Percentiles rank a stretch among this genome's conserved stretches.
These are phyloP conservation scores for Picathartes gymnocephalus DNA, from an alignment of 2,113 vertebrate species.

Conservation along the genomic window DNA sequence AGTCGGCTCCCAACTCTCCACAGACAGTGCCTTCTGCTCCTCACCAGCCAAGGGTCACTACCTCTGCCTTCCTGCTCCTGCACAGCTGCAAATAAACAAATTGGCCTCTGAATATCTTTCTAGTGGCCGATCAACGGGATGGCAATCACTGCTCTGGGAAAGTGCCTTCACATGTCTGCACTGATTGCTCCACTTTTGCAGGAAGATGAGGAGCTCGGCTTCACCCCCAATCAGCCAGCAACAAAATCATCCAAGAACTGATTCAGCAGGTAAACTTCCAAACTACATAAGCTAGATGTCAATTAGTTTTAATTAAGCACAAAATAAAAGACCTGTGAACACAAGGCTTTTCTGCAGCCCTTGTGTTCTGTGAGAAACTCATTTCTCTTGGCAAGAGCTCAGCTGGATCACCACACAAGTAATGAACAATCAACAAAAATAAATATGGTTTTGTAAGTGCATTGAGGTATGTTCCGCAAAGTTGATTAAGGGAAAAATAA, in stretches of 20 bases:
- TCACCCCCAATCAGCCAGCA: slow-evolving; percentile 32
- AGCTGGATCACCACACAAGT: slow-evolving; percentile 7
- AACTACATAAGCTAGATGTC: slow-evolving; percentile 47
- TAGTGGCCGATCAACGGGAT: slow-evolving; percentile 11
- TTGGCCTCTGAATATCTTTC: slow-evolving; percentile 1
- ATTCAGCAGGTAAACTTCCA: slow-evolving; percentile 35
- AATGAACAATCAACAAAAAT: slow-evolving; percentile 32
- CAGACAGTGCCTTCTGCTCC: not conserved
- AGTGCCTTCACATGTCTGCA: slow-evolving; percentile 34
- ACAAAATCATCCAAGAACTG: slow-evolving; percentile 28
- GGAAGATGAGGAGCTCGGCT: slow-evolving; percentile 50
- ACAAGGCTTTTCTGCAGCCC: not conserved
- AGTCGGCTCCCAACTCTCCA: not conserved
- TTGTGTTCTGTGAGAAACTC: not conserved
- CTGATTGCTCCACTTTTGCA: slow-evolving; percentile 34
- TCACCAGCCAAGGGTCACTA: not conserved
- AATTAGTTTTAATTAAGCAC: slow-evolving; percentile 55
- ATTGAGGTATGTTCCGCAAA: not conserved
- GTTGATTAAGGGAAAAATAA: slow-evolving; percentile 34
- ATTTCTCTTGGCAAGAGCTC: slow-evolving; percentile 8
- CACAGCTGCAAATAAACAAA: not conserved
- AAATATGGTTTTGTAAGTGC: slow-evolving; percentile 16
- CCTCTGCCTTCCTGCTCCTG: not conserved
- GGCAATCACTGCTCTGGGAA: slow-evolving; percentile 34
- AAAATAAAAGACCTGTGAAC: slow-evolving; percentile 20